These are phyloP conservation scores for Lepidurus packardi DNA, from an alignment of 1,140 invertebrate species.

Conservation along the genomic window DNA sequence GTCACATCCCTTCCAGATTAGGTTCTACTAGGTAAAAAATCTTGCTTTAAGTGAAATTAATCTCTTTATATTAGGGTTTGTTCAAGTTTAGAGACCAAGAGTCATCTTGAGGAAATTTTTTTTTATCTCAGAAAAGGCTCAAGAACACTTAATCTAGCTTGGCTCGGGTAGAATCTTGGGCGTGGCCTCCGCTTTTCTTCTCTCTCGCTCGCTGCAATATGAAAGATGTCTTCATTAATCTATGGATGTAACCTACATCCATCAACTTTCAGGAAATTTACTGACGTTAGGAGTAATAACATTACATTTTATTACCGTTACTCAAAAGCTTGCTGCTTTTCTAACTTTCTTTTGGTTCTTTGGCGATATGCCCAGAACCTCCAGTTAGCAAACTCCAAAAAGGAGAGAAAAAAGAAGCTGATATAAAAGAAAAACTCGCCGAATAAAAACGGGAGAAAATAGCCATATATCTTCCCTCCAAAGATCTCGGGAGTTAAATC, in stretches of 20 bases:
- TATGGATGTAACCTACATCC: conserved; percentile 3
- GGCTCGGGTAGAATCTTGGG: neutral
- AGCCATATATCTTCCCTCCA: neutral
- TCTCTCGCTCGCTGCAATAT: neutral
- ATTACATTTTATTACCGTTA: conserved; percentile 11
- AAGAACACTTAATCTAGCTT: neutral
- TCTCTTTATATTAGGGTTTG: too few relatives aligned
- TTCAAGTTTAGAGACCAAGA: too few relatives aligned
- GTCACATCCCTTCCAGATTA: too few relatives aligned
- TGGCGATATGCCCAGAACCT: neutral
- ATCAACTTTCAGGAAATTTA: conserved; percentile 10
- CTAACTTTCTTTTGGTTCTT: neutral
- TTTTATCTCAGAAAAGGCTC: neutral
- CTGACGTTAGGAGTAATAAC: neutral
- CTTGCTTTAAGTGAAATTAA: too few relatives aligned
- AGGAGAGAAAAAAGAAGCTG: neutral
- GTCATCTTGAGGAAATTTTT: too few relatives aligned
- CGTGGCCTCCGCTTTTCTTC: neutral
- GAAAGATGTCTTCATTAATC: conserved; percentile 7
- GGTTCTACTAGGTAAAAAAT: too few relatives aligned
- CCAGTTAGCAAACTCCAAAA: neutral
- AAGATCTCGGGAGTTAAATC: neutral
- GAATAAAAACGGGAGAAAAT: neutral
- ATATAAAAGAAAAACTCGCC: neutral
- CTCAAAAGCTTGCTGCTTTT: neutral